Base-by-base conservation (phyloP, 2,113 vertebrate genomes). In the Clarias batrachus region DNA sequence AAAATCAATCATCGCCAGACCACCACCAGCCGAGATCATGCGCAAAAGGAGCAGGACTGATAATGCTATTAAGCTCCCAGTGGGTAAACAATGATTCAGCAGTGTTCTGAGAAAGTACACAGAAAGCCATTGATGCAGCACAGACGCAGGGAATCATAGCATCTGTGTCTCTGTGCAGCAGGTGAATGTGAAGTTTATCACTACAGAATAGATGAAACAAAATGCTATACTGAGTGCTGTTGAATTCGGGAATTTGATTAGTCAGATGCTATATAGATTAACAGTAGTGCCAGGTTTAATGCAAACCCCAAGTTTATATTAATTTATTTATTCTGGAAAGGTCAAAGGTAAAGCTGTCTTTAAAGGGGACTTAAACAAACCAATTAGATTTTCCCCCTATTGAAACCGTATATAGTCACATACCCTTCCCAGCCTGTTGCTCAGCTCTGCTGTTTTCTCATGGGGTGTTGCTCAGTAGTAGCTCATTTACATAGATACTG, bases 51-150 rank as follows among this genome's bases (percentile, higher is more conserved):
- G 84, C 41, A 79, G 84, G 62, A 54, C 37, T 78, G 83, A 54
- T 78, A 78, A 74, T 62, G 73, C 37, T 85, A 65, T 56, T 78
- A 76, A 65, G 73, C 60, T 65, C 84, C 48, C 73, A 30, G 73
- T 57, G 27, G 27, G 60, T 78, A 79, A 85, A 80, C 84, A 80
- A 52, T 86, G 76, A 81, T 52, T 60, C 41, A 85, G 71, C 73
- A 48, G 74, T 37, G 65, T 80, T 56, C 82, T 54, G 33, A 85
- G 73, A 87, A 84, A 59, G 56, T 56, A 19, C 41, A 70, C 48
- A 70, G 11, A 62, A 70, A 77, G 76, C 23, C 77, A 33, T 3
- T 63, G 60, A 85, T 21, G 63, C 73, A 17, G 65, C 33, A 65
- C 66, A 30, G 59, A 85, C 5, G 41, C 41, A 56, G 25, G 25